Evolutionary conservation across 2,888 invertebrate genomes (phyloP).

Genomic region (Beris morrisii): DNA sequence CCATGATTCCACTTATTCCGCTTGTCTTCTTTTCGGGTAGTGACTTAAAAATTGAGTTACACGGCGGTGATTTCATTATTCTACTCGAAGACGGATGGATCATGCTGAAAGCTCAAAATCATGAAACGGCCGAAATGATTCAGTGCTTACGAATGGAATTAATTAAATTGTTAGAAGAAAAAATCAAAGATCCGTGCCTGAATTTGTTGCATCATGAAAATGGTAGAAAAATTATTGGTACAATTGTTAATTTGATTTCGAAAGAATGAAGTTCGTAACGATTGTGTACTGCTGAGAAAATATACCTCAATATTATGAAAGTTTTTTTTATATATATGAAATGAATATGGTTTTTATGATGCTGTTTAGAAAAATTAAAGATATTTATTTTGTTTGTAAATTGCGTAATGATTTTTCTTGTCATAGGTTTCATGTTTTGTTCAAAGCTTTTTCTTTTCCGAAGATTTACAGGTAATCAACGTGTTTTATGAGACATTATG

Average conservation of each 20-base stretch:
- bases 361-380: too few species aligned
- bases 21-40: conserved; percentile 74
- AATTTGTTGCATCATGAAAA: conserved; percentile 73
- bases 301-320: too few species aligned
- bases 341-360: too few species aligned
- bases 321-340: too few species aligned
- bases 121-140: conserved; percentile 79
- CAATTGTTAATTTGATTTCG: conserved; percentile 71
- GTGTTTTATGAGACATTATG: too few species aligned
- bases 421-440: too few species aligned
- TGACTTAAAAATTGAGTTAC: conserved; percentile 70
- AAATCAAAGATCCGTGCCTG: conserved; percentile 78
- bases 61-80: conserved; percentile 72
- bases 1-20: conserved; percentile 76
- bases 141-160: conserved; percentile 77
- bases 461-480: too few species aligned
- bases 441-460: too few species aligned
- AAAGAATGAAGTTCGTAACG: conserved; percentile 51
- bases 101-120: conserved; percentile 74
- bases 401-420: too few species aligned
- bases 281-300: too few species aligned
- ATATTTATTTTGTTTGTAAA: too few species aligned
- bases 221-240: conserved; percentile 74
- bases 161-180: conserved; percentile 75
- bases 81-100: conserved; percentile 82